Conservation (phyloP, 2,888 invertebrate species). For the Amorpha juglandis region DNA sequence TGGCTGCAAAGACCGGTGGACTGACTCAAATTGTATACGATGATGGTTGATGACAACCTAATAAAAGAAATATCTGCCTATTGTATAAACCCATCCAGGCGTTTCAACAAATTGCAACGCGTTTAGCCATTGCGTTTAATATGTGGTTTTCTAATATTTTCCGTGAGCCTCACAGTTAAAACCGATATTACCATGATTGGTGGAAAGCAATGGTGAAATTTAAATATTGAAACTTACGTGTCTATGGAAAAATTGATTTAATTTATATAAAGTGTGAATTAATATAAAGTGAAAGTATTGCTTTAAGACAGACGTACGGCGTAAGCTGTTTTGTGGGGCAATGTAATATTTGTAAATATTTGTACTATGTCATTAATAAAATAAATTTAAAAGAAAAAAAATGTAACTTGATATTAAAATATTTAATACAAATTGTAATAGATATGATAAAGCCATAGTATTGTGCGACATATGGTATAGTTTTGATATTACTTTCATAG, state of each 20-base stretch:
- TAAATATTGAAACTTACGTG: conserved; percentile 24
- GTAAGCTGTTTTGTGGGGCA: too few species aligned
- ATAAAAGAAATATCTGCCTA: not conserved
- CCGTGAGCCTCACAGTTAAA: conserved; percentile 34
- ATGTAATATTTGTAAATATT: too few species aligned
- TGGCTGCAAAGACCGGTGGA: too few species aligned
- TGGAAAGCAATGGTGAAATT: conserved; percentile 39
- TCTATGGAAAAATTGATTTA: not conserved
- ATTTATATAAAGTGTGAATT: not conserved
- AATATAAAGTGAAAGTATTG: not conserved
- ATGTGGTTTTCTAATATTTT: conserved; percentile 40
- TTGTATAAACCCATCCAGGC: conserved; percentile 11
- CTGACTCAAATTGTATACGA: too few species aligned
- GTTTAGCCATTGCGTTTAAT: conserved; percentile 31
- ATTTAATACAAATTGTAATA: too few species aligned
- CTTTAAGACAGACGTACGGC: not conserved
- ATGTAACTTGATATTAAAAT: too few species aligned
- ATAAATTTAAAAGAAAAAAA: too few species aligned
- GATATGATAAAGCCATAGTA: too few species aligned
- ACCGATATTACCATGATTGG: conserved; percentile 35
- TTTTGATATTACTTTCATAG: too few species aligned
- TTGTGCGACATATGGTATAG: too few species aligned
- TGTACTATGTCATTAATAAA: too few species aligned
- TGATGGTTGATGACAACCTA: not conserved
- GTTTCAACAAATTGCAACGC: conserved; percentile 27